These are phyloP conservation scores for Stictonetta naevosa DNA, from an alignment of 2,113 vertebrate species.

Conservation along the genomic window DNA sequence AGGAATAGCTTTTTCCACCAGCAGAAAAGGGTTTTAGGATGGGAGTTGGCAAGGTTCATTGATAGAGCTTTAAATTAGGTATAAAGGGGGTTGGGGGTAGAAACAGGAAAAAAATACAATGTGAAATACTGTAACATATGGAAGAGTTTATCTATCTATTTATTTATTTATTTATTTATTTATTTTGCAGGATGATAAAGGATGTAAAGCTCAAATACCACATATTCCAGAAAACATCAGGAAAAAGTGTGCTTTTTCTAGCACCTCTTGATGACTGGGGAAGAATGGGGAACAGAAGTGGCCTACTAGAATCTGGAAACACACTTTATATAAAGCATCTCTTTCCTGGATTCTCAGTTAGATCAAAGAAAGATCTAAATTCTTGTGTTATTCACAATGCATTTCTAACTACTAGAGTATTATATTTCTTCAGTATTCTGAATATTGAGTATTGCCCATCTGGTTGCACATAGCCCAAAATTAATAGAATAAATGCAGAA, in stretches of 20 bases:
- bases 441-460: not conserved
- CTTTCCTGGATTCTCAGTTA: accelerated
- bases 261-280: not conserved
- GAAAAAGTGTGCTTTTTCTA: not conserved
- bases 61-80: no score
- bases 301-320: not conserved
- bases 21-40: no score
- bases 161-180: not conserved
- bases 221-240: not conserved
- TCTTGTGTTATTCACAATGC: not conserved
- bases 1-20: no score
- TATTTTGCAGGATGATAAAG: not conserved
- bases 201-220: not conserved
- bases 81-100: no score
- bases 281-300: not conserved
- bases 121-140: not conserved
- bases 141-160: no score
- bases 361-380: not conserved
- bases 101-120: no score
- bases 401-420: not conserved
- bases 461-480: not conserved
- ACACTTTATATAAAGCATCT: not conserved
- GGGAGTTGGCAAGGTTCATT: no score
- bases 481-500: not conserved
- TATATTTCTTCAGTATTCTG: not conserved